phyloP scores from a whole-genome alignment of 2,888 invertebrate species.

The Nemotelus nigrinus region DNA sequence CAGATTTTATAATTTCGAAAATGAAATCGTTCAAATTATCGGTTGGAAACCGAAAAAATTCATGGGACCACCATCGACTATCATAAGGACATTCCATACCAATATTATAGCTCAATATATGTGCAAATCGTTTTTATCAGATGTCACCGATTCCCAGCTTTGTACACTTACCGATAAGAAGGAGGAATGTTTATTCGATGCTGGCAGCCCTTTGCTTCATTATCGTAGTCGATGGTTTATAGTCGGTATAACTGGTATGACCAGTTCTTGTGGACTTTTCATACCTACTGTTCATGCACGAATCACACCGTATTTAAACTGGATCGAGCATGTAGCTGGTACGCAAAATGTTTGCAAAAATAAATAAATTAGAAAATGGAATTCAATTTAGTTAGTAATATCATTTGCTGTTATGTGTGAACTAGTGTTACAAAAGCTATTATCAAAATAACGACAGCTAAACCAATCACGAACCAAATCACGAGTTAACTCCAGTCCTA shows the following conservation, averaged over 20 bases:
- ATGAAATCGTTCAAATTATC: neutral
- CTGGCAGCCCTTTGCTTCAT: slow-evolving; percentile 8
- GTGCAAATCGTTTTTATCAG: neutral
- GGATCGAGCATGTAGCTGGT: neutral
- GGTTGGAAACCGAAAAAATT: slow-evolving; percentile 14
- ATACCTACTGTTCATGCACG: slow-evolving; percentile 11
- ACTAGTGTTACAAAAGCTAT: no score
- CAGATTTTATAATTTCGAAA: slow-evolving; percentile 4
- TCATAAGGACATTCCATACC: neutral
- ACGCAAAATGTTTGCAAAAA: no score
- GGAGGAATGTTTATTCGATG: slow-evolving; percentile 24
- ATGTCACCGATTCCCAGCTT: slow-evolving; percentile 6
- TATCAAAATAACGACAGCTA: no score
- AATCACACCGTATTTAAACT: slow-evolving; percentile 21
- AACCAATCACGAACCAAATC: no score
- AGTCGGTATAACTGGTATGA: neutral
- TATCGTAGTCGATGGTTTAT: neutral
- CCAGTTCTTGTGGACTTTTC: neutral
- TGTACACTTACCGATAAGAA: neutral
- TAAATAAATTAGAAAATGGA: no score
- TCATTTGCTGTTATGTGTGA: no score
- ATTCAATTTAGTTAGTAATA: no score
- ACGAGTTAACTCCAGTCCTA: no score
- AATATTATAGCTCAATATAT: neutral
- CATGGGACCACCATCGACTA: neutral